Evolutionary conservation across 2,888 invertebrate species (phyloP), one percentile per base, ranked within the genome.

Genomic region (Malachius bipustulatus): DNA sequence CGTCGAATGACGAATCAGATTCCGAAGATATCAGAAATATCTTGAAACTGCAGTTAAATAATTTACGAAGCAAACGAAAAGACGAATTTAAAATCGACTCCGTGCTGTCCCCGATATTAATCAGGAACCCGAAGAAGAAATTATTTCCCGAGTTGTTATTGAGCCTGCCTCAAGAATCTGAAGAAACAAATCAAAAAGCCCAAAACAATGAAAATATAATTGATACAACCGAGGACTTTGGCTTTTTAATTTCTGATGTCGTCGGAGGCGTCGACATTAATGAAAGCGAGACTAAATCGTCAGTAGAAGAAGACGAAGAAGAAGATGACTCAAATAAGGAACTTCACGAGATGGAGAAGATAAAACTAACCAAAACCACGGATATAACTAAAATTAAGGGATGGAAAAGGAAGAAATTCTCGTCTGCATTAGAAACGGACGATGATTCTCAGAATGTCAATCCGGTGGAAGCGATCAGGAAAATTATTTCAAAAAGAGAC

Each of bases 331-430:
- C 60, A 40, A 58, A 58, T 38, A 60, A 59, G 40, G 57, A 60
- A 41, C 16, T 10, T 27, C n/a, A 14, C 3, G 30, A 35, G 27
- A 24, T 26, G n/a, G 36, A 38, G 4, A 29, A 34, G 14, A 54
- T 55, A 24, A 50, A 42, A 41, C 49, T 54, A 12, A 57, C 49
- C 2, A 62, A 62, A 51, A 62, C 62, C 2, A 51, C 49, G 8
- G 61, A 62, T 43, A 54, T 59, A 14, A 59, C 51, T 10, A 60
- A 60, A 48, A 60, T 61, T 32, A 62, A 62, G 46, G 62, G 62
- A 1, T 57, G 60, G 61, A 47, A 48, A 36, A 48, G 46, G 16
- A 52, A 54, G 35, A 40, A 45, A 16, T 51, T 51, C 35, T 37
- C 38, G 24, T 27, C 29, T 16, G 12, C 16, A 8, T 8, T 19